Evolutionary conservation across 2,888 invertebrate genomes (phyloP), one percentile per base, ranked within the genome.

Genomic region (Parascotia fuliginaria): DNA sequence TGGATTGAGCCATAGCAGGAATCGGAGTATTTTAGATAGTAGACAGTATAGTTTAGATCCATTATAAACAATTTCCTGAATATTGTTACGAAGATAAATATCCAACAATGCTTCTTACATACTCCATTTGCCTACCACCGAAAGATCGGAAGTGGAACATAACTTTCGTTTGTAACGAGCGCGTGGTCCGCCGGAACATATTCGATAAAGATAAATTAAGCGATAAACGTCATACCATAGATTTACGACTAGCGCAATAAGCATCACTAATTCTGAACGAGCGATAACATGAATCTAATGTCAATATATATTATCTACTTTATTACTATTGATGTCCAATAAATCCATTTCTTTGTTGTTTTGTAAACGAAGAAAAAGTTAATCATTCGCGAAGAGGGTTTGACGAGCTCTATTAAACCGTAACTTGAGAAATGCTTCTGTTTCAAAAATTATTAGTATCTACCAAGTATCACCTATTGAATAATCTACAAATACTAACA

Each of bases 141-240:
- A 50, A 50, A 65, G 41, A 64, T 67, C 48, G 36, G 33, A 39
- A 40, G 32, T 46, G 29, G 37, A 53, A 54, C 53, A 55, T 51
- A 49, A 60, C 50, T 55, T 55, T 47, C 42, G 52, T 54, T 53
- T 65, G 51, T 55, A 45, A 43, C 42, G 40, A 41, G 34, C 45
- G 34, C 45, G 31, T 42, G 39, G 39, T 41, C 45, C 59, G 47
- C 41, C 58, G 60, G 46, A 65, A 70, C 60, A 64, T 60, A 70
- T 68, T 57, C 68, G 65, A 63, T 68, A 70, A 55, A 67, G 73
- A 77, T 77, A 77, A 71, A 77, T 76, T 71, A 66, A 67, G 63
- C 69, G 67, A 75, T 77, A 73, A 75, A 74, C 64, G 69, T 71
- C 66, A 62, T 66, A 53, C 50, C 46, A 52, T 40, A 70, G 75